These are phyloP conservation scores for Thumatha senex DNA, from an alignment of 2,888 invertebrate species.

Conservation along the genomic window DNA sequence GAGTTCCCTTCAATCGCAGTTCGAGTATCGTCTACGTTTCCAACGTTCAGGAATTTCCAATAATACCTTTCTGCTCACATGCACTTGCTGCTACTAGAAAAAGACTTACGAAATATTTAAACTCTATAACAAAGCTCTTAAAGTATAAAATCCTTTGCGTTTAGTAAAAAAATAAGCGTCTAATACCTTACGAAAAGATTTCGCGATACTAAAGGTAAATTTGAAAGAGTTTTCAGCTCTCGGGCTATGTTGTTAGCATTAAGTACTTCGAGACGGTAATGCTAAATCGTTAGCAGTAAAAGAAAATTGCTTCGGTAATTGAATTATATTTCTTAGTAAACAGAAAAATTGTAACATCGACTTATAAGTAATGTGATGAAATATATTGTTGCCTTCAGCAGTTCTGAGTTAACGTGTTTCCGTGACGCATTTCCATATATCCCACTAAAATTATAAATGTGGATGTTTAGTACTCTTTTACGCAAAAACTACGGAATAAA, in stretches of 20 bases:
- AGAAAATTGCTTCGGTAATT: constrained; percentile 61
- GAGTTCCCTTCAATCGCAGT: constrained; percentile 68
- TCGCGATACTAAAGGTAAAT: constrained; percentile 71
- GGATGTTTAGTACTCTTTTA: no score
- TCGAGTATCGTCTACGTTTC: constrained; percentile 65
- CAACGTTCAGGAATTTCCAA: constrained; percentile 79
- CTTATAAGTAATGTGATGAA: constrained; percentile 38
- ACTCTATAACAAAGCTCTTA: constrained; percentile 28
- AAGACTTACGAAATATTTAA: constrained; percentile 3
- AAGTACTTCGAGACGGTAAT: constrained; percentile 42
- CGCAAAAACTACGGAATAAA: no score
- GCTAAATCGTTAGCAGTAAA: constrained; percentile 57
- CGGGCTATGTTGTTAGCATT: constrained; percentile 52
- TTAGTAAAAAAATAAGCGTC: constrained; percentile 24
- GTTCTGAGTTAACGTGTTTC: constrained; percentile 30
- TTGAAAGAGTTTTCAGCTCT: constrained; percentile 71
- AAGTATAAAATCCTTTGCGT: constrained; percentile 31
- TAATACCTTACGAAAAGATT: constrained; percentile 46
- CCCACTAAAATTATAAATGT: no score
- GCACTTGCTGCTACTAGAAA: constrained; percentile 11
- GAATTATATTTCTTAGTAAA: constrained; percentile 55
- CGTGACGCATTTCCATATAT: no score
- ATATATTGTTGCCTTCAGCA: constrained; percentile 25
- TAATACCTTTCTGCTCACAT: constrained; percentile 57
- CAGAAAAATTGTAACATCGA: constrained; percentile 46